A percentile compares a stretch with the other conserved stretches of the same genome.
These are phyloP conservation scores for Lophius piscatorius DNA, from an alignment of 2,113 vertebrate species.

Conservation along the genomic window DNA sequence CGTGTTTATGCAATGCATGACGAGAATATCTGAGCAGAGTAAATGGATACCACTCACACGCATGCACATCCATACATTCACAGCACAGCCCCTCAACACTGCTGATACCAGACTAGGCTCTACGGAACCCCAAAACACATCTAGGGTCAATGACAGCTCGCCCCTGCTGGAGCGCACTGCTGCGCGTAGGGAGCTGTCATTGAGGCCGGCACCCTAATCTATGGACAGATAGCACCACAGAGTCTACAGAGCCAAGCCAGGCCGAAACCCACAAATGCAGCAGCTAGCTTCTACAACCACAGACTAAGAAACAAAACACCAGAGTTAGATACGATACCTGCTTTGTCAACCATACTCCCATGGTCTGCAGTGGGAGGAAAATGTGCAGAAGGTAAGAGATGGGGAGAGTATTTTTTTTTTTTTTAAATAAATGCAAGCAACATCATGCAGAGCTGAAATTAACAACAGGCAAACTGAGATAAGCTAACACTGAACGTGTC, in stretches of 20 bases:
- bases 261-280: constrained; percentile 74
- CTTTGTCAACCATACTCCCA: constrained; percentile 84
- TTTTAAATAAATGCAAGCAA: constrained; percentile 69
- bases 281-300: constrained; percentile 79
- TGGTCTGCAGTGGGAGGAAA: constrained; percentile 86
- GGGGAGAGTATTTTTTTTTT: constrained; percentile 51
- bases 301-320: constrained; percentile 79
- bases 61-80: constrained; percentile 70
- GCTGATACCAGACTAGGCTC: constrained; percentile 68
- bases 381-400: constrained; percentile 80
- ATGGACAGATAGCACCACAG: constrained; percentile 78
- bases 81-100: constrained; percentile 68
- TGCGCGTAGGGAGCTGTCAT: constrained; percentile 65
- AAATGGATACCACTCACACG: constrained; percentile 47
- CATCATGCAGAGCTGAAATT: constrained; percentile 77
- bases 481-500: constrained; percentile 60
- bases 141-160: constrained; percentile 72
- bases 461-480: constrained; percentile 70
- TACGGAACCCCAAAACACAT: constrained; percentile 66
- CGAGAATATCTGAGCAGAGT: constrained; percentile 55
- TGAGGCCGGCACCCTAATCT: constrained; percentile 68
- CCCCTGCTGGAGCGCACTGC: constrained; percentile 57
- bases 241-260: constrained; percentile 79
- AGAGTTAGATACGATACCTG: constrained; percentile 85
- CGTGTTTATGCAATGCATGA: constrained; percentile 50